Conservation (phyloP, 2,113 vertebrate species). For the Ammodytes dubius region DNA sequence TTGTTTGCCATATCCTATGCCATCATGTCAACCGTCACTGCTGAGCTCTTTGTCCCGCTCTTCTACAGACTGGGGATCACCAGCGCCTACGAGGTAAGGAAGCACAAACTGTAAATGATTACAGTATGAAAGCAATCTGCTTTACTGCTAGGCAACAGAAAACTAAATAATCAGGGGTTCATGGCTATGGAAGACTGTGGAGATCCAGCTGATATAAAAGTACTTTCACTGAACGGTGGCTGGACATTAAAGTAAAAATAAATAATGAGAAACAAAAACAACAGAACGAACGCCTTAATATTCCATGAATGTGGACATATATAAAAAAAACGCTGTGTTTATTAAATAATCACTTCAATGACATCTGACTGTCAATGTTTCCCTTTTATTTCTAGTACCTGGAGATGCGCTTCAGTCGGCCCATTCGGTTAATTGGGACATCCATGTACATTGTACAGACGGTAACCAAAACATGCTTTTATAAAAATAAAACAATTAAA, state of each 20-base stretch:
- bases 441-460: conserved; percentile 86
- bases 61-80: conserved; percentile 86
- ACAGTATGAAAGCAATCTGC: neutral
- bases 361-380: neutral
- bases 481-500: neutral
- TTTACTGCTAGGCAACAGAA: neutral
- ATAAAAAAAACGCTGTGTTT: neutral
- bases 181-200: neutral
- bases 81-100: conserved; percentile 86
- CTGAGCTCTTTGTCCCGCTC: conserved; percentile 86
- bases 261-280: neutral
- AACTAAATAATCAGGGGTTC: neutral
- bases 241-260: no score
- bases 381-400: conserved; percentile 82
- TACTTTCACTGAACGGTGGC: neutral
- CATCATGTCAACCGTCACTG: conserved; percentile 83
- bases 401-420: conserved; percentile 82
- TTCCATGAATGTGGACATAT: neutral
- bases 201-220: neutral
- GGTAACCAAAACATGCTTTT: conserved; percentile 65
- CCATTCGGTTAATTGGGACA: conserved; percentile 82
- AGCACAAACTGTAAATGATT: neutral
- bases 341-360: neutral
- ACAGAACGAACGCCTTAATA: neutral
- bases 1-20: conserved; percentile 82